Evolutionary conservation across 2,113 vertebrate genomes (phyloP), one percentile per base, ranked within the genome.

Genomic region (Apodemus sylvaticus): DNA sequence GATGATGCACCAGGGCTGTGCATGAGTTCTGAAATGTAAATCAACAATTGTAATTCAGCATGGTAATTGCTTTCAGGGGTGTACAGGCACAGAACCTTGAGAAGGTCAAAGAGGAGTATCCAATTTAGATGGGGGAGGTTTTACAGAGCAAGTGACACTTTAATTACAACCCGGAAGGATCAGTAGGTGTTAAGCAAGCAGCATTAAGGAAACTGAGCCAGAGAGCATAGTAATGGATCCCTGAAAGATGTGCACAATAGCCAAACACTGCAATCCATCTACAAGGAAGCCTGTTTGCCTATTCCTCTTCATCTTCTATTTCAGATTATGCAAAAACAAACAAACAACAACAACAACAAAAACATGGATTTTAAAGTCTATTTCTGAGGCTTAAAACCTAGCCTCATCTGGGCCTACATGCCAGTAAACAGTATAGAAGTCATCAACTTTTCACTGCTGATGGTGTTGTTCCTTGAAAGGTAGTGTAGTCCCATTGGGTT

Each of bases 111-210:
- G 93, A 96, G 85, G 94, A 96, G 94, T 94, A 70, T 97, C 77
- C 96, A 95, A 97, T 95, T 98, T 97, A 95, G 89, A 89, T 53
- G 68, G 55, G 88, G 95, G 92, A 97, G 90, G 82, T 89, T 94
- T 96, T 74, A 94, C 71, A 90, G 70, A 96, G 81, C 79, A 92
- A 92, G 94, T 96, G 96, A 94, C 97, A 95, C 93, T 97, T 97
- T 97, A 97, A 97, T 98, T 97, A 97, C 92, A 93, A 89, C 48
- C 88, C 91, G 90, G 92, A 97, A 97, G 90, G 92, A 96, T 96
- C 94, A 92, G 96, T 92, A 64, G 82, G 66, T 92, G 91, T 96
- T 93, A 97, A 92, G 81, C 73, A 97, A 89, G 86, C 86, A 93
- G 71, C 90, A 66, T 78, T 73, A 90, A 87, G 66, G 90, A 96